Conservation (phyloP, 1,140 invertebrate species). For the Zaprionus nigranus region DNA sequence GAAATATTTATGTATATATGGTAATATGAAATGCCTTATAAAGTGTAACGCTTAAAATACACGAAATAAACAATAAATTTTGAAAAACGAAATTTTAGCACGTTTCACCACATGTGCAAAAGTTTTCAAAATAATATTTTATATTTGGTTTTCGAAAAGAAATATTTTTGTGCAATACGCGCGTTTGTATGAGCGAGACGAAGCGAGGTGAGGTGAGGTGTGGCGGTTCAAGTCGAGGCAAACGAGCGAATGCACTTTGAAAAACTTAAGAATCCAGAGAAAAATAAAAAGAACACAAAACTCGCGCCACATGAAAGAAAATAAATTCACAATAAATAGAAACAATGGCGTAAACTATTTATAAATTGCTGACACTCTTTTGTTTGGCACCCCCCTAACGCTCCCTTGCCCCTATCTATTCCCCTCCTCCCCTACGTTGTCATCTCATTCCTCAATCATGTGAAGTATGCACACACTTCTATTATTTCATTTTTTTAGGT, state of each 20-base stretch:
- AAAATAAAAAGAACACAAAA: conserved; percentile 21
- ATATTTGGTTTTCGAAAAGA: conserved; percentile 1
- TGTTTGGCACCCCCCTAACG: conserved; percentile 55
- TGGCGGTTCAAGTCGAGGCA: background rate
- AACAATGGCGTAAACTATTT: conserved; percentile 76
- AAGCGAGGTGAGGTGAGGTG: background rate
- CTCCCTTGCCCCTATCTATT: conserved; percentile 3
- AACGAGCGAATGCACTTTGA: conserved; percentile 11
- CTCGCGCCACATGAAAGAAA: conserved; percentile 20
- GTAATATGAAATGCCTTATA: conserved; percentile 58
- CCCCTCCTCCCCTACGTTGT: background rate
- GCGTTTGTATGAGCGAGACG: background rate
- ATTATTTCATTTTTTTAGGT: conserved; percentile 73
- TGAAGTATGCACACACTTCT: conserved; percentile 69
- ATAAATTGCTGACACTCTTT: conserved; percentile 79
- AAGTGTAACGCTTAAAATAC: conserved; percentile 81
- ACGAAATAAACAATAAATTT: conserved; percentile 75
- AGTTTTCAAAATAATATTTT: conserved; percentile 64
- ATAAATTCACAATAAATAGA: conserved; percentile 73
- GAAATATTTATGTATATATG: conserved; percentile 30
- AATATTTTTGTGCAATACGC: background rate
- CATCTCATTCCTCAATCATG: conserved; percentile 3
- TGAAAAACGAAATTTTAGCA: conserved; percentile 73
- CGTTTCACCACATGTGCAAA: conserved; percentile 80
- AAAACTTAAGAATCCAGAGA: conserved; percentile 39